phyloP scores from a whole-genome alignment of 2,797 vertebrate species.

The Eurystomus glaucurus region DNA sequence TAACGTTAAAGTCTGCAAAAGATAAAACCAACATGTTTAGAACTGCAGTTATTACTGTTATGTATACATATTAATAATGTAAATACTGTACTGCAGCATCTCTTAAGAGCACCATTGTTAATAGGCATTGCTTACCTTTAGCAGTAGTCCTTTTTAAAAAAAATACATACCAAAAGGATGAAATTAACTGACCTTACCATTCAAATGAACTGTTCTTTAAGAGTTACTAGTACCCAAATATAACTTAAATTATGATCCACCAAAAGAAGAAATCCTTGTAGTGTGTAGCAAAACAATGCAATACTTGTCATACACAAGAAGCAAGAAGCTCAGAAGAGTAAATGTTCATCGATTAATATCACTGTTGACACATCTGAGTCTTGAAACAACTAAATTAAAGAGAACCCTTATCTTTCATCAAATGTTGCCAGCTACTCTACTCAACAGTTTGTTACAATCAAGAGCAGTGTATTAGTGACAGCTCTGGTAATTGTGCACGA shows the following conservation, averaged over 20 bases:
- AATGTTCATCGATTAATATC: not conserved
- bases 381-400: not conserved
- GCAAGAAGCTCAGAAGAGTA: not conserved
- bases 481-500: slow-evolving; percentile 28
- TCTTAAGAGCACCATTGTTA: not conserved
- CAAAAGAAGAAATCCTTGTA: not conserved
- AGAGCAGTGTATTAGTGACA: not conserved
- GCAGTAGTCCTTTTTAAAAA: not conserved
- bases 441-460: not conserved
- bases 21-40: not conserved
- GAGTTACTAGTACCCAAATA: not conserved
- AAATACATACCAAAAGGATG: not conserved
- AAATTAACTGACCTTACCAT: not conserved
- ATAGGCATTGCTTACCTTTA: not conserved
- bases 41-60: not conserved
- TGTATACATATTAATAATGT: not conserved
- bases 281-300: not conserved
- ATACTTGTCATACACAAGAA: not conserved
- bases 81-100: not conserved
- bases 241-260: not conserved
- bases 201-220: not conserved
- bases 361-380: not conserved
- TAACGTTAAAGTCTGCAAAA: not conserved
- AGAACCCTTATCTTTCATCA: not conserved
- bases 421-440: not conserved